A percentile compares a stretch with the other conserved stretches of the same genome.
Conservation (phyloP, 2,888 invertebrate species). For the Lithosia quadra region DNA sequence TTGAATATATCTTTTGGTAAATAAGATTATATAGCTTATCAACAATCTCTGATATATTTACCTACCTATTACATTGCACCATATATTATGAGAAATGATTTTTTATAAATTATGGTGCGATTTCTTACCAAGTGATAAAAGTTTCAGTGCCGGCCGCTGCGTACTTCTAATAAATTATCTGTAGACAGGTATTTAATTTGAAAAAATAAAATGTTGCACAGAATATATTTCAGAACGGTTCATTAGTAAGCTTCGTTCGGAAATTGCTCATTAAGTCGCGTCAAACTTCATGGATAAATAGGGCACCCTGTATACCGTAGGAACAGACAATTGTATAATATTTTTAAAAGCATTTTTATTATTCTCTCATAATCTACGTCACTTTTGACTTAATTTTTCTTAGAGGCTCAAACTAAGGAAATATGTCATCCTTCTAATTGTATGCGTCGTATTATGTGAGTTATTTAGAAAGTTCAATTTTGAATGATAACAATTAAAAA, state of each 20-base stretch:
- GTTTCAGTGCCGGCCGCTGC: too few species aligned
- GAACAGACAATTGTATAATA: background rate
- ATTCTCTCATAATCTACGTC: background rate
- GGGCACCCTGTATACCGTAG: conserved; percentile 53
- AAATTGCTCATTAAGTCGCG: conserved; percentile 78
- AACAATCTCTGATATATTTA: too few species aligned
- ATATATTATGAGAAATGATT: too few species aligned
- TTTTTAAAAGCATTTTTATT: background rate
- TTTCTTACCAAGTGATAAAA: too few species aligned
- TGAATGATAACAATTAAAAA: too few species aligned
- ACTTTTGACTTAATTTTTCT: background rate
- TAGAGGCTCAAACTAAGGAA: background rate
- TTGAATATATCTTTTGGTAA: too few species aligned
- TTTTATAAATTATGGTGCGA: too few species aligned
- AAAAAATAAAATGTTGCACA: conserved; percentile 2
- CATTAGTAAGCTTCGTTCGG: conserved; percentile 70
- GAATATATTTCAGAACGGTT: conserved; percentile 57
- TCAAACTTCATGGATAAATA: conserved; percentile 54
- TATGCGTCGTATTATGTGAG: too few species aligned
- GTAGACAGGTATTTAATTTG: conserved; percentile 2
- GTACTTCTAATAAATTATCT: background rate
- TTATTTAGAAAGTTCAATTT: too few species aligned
- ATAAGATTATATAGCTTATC: too few species aligned
- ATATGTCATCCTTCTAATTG: background rate
- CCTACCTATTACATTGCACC: too few species aligned